These are phyloP conservation scores for Ectobius pallidus DNA, from an alignment of 2,888 invertebrate genomes.

Conservation along the genomic window DNA sequence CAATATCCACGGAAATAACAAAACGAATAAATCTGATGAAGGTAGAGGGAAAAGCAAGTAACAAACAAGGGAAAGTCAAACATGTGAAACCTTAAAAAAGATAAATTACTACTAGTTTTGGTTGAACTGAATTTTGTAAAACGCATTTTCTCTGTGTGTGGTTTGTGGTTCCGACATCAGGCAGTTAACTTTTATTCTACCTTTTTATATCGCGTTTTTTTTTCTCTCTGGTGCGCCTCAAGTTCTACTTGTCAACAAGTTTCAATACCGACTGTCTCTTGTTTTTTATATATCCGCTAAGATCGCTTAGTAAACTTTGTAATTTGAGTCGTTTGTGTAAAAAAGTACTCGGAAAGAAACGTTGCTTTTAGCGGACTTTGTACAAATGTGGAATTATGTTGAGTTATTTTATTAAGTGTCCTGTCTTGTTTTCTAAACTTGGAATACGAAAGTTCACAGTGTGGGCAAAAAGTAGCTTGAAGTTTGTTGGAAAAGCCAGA, in stretches of 20 bases:
- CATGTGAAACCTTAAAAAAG: neutral
- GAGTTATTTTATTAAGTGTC: too few relatives aligned
- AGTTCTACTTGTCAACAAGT: neutral
- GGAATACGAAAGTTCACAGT: too few relatives aligned
- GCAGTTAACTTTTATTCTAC: neutral
- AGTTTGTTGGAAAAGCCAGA: too few relatives aligned
- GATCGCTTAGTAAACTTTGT: neutral
- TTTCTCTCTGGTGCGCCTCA: neutral
- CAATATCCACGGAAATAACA: neutral
- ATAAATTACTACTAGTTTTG: neutral
- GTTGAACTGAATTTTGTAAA: conserved; percentile 9
- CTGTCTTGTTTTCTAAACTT: too few relatives aligned
- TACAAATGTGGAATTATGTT: too few relatives aligned
- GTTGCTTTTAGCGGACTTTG: too few relatives aligned
- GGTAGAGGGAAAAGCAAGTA: neutral
- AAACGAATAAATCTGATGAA: too few relatives aligned
- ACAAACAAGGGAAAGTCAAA: neutral
- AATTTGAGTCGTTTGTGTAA: neutral
- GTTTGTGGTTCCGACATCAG: neutral
- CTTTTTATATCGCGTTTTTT: neutral
- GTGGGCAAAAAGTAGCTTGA: too few relatives aligned
- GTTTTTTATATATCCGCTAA: too few relatives aligned
- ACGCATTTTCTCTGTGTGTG: conserved; percentile 14
- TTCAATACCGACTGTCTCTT: too few relatives aligned
- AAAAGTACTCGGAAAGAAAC: too few relatives aligned